Evolutionary conservation across 2,797 vertebrate species (phyloP).

Genomic region (Bradypodion pumilum): DNA sequence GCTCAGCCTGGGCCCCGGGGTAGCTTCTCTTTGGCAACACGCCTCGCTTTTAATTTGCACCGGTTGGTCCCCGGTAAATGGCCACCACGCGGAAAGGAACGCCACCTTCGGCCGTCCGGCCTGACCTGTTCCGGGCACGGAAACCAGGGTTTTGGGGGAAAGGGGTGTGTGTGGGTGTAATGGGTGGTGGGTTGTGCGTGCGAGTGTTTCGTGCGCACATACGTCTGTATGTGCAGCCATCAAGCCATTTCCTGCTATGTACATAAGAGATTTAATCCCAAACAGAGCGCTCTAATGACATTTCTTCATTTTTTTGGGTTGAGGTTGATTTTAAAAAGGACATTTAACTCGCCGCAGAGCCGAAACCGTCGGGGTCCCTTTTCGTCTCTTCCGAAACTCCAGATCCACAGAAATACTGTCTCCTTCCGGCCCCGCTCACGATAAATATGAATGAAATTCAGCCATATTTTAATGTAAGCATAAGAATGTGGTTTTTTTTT

Average conservation of each 20-base stretch:
- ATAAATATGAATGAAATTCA: conserved; percentile 39
- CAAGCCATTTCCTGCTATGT: conserved; percentile 69
- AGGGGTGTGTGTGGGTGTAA: no score
- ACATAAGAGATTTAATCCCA: conserved; percentile 69
- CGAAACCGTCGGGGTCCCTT: background rate
- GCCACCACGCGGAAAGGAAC: conserved; percentile 77
- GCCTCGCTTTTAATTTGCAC: conserved; percentile 72
- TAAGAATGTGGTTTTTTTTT: background rate
- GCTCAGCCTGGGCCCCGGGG: conserved; percentile 51
- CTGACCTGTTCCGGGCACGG: conserved; percentile 59
- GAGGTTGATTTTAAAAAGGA: conserved; percentile 78
- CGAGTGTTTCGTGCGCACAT: background rate
- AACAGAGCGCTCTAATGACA: conserved; percentile 70
- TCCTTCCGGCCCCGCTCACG: background rate
- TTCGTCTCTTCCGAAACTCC: background rate
- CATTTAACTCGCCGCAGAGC: conserved; percentile 60
- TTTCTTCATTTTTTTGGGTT: conserved; percentile 87
- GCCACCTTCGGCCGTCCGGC: conserved; percentile 69
- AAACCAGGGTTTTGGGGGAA: background rate
- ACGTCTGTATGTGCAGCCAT: background rate
- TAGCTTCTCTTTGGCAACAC: conserved; percentile 58
- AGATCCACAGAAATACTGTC: no score
- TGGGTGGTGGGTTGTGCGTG: conserved; percentile 42
- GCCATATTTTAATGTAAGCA: conserved; percentile 25
- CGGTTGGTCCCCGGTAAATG: no score